Conservation (phyloP, 1,140 invertebrate species). For the Tribolium castaneum region DNA sequence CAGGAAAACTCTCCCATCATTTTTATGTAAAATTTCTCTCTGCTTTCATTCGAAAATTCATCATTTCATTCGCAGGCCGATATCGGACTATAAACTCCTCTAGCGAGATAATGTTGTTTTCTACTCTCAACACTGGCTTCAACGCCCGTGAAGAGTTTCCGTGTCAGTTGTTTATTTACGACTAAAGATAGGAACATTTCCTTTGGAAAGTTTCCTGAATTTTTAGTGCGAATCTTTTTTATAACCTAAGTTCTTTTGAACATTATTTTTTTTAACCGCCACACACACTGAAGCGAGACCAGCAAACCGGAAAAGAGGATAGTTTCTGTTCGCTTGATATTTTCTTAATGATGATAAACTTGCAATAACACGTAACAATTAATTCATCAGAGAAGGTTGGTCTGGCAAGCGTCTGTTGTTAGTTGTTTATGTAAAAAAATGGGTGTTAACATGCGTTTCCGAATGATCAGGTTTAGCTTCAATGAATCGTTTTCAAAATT, state of each 20-base stretch:
- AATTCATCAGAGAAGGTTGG: not conserved
- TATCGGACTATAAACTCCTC: not conserved
- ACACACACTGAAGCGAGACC: not conserved
- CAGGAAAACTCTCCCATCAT: not conserved
- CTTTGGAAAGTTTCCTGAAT: conserved; percentile 1
- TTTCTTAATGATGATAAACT: no score
- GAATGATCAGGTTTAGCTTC: not conserved
- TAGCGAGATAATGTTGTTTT: conserved; percentile 15
- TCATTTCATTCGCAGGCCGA: not conserved
- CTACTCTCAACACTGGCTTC: conserved; percentile 5
- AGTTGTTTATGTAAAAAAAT: not conserved
- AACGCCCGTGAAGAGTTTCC: conserved; percentile 1
- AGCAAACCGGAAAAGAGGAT: no score
- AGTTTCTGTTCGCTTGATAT: no score
- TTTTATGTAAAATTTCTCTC: not conserved
- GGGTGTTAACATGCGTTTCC: not conserved
- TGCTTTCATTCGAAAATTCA: not conserved
- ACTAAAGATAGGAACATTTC: conserved; percentile 1
- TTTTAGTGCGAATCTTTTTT: not conserved
- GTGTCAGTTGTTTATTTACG: conserved; percentile 28
- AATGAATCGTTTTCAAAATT: no score
- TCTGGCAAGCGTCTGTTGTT: not conserved
- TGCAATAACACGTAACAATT: not conserved
- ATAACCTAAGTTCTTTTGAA: not conserved
- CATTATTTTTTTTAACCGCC: not conserved